These are phyloP conservation scores for Benthosema pterotum DNA, from an alignment of 2,797 vertebrate species.

Conservation along the genomic window DNA sequence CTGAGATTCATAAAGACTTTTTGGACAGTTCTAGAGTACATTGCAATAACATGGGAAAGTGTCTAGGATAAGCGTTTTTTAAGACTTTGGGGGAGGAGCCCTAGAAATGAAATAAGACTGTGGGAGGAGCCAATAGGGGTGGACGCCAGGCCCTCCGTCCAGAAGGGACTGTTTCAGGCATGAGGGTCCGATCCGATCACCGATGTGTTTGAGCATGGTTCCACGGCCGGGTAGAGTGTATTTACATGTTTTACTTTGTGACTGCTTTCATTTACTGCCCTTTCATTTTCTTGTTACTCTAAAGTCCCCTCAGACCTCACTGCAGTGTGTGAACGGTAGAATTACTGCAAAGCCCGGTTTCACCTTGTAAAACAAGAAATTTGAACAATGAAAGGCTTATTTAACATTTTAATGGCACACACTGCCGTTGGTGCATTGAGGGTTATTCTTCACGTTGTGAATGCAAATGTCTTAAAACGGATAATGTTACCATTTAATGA, in stretches of 20 bases:
- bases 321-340: slow-evolving; percentile 65
- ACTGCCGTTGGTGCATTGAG: slow-evolving; percentile 77
- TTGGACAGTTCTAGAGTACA: slow-evolving; percentile 64
- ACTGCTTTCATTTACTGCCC: slow-evolving; percentile 75
- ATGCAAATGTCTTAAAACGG: slow-evolving; percentile 75
- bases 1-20: slow-evolving; percentile 89
- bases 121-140: slow-evolving; percentile 76
- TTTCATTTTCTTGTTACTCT: slow-evolving; percentile 77
- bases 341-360: slow-evolving; percentile 32
- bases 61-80: slow-evolving; percentile 66
- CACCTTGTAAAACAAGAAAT: slow-evolving; percentile 20
- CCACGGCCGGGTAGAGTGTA: slow-evolving; percentile 80
- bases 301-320: slow-evolving; percentile 68
- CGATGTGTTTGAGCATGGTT: slow-evolving; percentile 66
- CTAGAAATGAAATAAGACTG: slow-evolving; percentile 29
- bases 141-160: slow-evolving; percentile 84
- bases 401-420: slow-evolving; percentile 45
- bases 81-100: slow-evolving; percentile 65
- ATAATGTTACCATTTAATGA: slow-evolving; percentile 72
- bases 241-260: slow-evolving; percentile 79
- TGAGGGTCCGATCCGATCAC: slow-evolving; percentile 65
- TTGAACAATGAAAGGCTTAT: slow-evolving; percentile 24
- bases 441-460: slow-evolving; percentile 75
- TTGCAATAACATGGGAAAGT: too few species aligned
- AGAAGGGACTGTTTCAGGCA: slow-evolving; percentile 75